Conservation (phyloP, 2,113 vertebrate species). For the Haliaeetus leucogaster region DNA sequence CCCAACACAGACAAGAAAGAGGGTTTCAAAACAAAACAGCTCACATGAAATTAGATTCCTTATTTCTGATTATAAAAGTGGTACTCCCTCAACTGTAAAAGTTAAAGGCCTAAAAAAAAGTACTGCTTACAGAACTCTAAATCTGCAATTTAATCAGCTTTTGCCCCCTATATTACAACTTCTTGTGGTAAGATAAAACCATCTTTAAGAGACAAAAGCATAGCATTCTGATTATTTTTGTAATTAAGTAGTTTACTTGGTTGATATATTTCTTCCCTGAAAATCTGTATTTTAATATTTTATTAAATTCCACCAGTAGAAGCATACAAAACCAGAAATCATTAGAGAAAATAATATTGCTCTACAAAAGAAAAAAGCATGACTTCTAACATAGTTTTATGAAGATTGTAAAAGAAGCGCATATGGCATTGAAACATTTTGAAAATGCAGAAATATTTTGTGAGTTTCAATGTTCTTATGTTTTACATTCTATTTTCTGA, state of each 20-base stretch:
- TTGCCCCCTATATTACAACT: background rate
- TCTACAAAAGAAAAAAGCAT: slow-evolving; percentile 44
- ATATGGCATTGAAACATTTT: background rate
- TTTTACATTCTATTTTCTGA: slow-evolving; percentile 18
- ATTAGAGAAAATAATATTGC: slow-evolving; percentile 19
- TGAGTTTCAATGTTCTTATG: slow-evolving; percentile 1
- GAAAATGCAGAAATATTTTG: slow-evolving; percentile 1
- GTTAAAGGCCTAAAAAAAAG: slow-evolving; percentile 1
- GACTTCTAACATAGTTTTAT: background rate
- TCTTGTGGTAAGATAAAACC: background rate
- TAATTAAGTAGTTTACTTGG: background rate
- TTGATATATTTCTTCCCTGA: slow-evolving; percentile 24
- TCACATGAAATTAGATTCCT: background rate
- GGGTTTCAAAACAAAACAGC: background rate
- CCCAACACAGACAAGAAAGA: background rate
- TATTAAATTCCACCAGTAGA: slow-evolving; percentile 17
- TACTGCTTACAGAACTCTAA: background rate
- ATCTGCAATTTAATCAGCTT: slow-evolving; percentile 6
- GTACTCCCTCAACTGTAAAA: slow-evolving; percentile 26
- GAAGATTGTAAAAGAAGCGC: background rate
- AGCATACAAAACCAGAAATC: slow-evolving; percentile 40
- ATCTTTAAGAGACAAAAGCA: background rate
- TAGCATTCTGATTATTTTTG: background rate
- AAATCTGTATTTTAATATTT: slow-evolving; percentile 21
- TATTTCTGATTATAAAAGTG: slow-evolving; percentile 34